Conservation (phyloP, 2,113 vertebrate genomes). For the Podarcis cretensis region DNA sequence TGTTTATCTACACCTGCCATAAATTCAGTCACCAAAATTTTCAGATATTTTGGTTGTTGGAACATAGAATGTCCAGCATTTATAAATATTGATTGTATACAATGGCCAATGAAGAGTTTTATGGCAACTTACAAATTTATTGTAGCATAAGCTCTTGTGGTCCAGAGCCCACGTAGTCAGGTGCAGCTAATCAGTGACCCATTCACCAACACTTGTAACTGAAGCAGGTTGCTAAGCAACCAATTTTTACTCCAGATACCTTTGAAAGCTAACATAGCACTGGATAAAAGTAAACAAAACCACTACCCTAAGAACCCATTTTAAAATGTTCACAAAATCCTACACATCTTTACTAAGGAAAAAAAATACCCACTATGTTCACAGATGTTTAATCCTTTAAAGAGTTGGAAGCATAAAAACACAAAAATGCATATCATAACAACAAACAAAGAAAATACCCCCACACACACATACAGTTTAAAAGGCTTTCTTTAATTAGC, state of each 20-base stretch:
- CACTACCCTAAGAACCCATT: not conserved
- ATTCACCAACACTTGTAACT: conserved; percentile 11
- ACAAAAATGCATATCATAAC: too few relatives aligned
- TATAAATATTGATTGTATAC: not conserved
- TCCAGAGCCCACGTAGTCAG: not conserved
- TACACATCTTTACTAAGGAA: not conserved
- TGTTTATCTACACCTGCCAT: not conserved
- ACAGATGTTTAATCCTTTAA: not conserved
- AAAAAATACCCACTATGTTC: not conserved
- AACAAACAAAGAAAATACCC: too few relatives aligned
- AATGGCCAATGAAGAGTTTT: not conserved
- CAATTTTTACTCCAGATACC: conserved; percentile 14
- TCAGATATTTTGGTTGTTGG: not conserved
- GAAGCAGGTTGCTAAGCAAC: conserved; percentile 28
- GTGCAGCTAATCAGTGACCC: not conserved
- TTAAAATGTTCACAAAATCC: not conserved
- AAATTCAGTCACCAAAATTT: not conserved
- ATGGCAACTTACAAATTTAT: not conserved
- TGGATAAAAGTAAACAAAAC: conserved; percentile 13
- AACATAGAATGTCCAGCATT: not conserved
- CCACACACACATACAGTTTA: too few relatives aligned
- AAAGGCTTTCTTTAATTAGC: too few relatives aligned
- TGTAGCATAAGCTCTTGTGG: not conserved
- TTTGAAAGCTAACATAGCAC: conserved; percentile 10
- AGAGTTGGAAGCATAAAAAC: too few relatives aligned